Evolutionary conservation across 1,140 invertebrate genomes (phyloP).

Genomic region (Venturia canescens): DNA sequence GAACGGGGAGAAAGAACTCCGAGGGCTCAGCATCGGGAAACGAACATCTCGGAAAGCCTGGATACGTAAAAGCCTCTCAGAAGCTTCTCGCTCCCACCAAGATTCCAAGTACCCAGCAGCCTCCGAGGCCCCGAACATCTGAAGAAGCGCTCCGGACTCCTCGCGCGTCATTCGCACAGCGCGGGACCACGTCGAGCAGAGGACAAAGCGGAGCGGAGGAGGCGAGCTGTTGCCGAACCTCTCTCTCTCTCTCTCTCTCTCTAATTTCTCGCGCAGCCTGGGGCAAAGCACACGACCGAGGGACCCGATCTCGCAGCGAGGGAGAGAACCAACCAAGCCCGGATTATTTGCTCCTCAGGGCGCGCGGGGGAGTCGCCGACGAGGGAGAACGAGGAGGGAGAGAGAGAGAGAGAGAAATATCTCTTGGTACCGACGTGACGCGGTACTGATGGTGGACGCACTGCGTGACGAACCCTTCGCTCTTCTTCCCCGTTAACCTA

Average conservation of each 20-base stretch:
- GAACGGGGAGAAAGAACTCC: too few species aligned
- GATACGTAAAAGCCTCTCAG: too few species aligned
- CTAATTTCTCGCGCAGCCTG: conserved; percentile 23
- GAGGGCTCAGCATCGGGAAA: too few species aligned
- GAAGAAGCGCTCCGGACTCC: not conserved
- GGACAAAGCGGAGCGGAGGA: conserved; percentile 22
- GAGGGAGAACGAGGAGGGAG: conserved; percentile 43
- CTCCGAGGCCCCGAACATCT: too few species aligned
- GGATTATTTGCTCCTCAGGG: conserved; percentile 51
- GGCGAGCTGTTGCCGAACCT: conserved; percentile 11
- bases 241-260: not conserved
- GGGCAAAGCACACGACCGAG: conserved; percentile 51
- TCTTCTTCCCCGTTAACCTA: not conserved
- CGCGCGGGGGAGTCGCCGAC: conserved; percentile 35
- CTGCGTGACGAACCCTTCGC: conserved; percentile 60
- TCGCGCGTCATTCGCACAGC: conserved; percentile 1
- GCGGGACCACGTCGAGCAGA: not conserved
- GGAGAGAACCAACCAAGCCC: conserved; percentile 43
- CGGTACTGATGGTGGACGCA: conserved; percentile 37
- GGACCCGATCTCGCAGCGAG: conserved; percentile 47
- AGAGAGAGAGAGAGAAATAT: conserved; percentile 53
- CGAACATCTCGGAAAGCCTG: too few species aligned
- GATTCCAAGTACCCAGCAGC: too few species aligned
- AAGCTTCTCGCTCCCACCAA: too few species aligned
- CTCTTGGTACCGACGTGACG: conserved; percentile 37